Evolutionary conservation across 2,113 vertebrate species (phyloP).

Genomic region (Solenodon paradoxus): DNA sequence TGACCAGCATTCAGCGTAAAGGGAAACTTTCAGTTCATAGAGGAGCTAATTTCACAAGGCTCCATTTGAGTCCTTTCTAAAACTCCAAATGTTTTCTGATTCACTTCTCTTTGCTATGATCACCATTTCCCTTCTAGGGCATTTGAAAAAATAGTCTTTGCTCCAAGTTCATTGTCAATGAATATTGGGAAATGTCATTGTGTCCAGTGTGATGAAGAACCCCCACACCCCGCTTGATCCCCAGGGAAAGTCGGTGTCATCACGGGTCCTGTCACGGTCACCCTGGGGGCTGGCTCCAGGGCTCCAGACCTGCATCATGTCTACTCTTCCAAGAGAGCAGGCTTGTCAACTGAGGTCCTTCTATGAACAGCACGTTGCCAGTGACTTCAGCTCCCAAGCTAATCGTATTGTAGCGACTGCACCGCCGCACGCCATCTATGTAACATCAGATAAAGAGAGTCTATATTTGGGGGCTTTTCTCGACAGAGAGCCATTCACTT

Average conservation of each 20-base stretch:
- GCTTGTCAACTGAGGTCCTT: background rate
- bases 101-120: background rate
- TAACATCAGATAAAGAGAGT: background rate
- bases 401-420: background rate
- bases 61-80: background rate
- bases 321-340: fast-evolving
- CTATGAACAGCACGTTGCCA: background rate
- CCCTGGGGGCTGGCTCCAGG: background rate
- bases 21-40: background rate
- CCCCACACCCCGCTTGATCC: background rate
- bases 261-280: fast-evolving
- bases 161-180: background rate
- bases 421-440: too few relatives aligned
- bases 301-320: fast-evolving
- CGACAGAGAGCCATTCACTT: background rate
- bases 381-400: background rate
- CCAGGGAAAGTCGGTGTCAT: background rate
- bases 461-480: background rate
- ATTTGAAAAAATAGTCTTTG: background rate
- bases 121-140: background rate
- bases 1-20: background rate
- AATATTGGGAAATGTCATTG: background rate
- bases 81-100: background rate
- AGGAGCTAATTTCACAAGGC: background rate
- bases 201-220: background rate